Evolutionary conservation across 2,888 invertebrate genomes (phyloP).

Genomic region (Orchesellides sinensis): DNA sequence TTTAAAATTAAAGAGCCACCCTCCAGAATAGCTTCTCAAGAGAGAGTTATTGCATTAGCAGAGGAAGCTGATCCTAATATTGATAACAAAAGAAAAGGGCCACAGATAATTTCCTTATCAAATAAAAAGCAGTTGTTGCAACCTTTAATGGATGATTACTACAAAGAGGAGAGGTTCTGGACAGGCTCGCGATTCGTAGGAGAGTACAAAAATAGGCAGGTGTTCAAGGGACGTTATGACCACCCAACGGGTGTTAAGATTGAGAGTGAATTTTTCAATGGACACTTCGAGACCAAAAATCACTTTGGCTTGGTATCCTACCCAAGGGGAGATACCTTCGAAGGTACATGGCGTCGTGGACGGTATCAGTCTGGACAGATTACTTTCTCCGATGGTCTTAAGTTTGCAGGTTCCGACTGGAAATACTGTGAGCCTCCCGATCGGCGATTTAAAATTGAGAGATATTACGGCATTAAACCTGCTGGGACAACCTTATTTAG

Average conservation of each 20-base stretch:
- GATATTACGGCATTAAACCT: conserved; percentile 63
- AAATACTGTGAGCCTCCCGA: conserved; percentile 71
- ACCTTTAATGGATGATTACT: conserved; percentile 67
- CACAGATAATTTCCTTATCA: conserved; percentile 59
- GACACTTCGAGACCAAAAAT: conserved; percentile 67
- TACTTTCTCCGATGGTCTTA: conserved; percentile 71
- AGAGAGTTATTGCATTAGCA: conserved; percentile 46
- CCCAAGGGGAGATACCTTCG: conserved; percentile 71
- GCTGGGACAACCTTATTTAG: conserved; percentile 46
- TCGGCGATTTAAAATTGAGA: conserved; percentile 69
- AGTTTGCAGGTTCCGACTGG: conserved; percentile 68
- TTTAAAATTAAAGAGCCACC: conserved; percentile 33
- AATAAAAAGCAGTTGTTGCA: conserved; percentile 63
- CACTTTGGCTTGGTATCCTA: conserved; percentile 65
- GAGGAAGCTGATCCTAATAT: conserved; percentile 46
- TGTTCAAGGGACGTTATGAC: conserved; percentile 67
- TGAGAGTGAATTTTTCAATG: conserved; percentile 71
- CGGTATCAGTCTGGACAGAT: conserved; percentile 69
- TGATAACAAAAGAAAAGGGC: conserved; percentile 59
- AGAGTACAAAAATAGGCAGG: conserved; percentile 63
- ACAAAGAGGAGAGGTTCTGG: conserved; percentile 70
- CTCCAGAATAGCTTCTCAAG: conserved; percentile 42
- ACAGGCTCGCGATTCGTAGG: conserved; percentile 70
- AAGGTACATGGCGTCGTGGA: conserved; percentile 70
- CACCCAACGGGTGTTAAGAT: conserved; percentile 67